Evolutionary conservation across 2,113 vertebrate species (phyloP).

Genomic region (Synodontis membranacea): DNA sequence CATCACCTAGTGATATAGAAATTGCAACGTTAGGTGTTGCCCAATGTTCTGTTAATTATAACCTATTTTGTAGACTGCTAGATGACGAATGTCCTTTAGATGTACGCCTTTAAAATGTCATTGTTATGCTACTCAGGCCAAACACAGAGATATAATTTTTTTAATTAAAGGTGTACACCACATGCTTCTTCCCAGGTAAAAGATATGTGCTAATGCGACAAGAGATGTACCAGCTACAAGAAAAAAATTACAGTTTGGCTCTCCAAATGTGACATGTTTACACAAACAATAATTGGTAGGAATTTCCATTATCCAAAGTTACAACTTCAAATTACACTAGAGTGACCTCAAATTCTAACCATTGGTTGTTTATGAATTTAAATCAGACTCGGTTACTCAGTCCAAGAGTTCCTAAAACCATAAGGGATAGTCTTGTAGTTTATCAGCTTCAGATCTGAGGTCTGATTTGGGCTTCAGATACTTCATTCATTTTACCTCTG

Average conservation of each 20-base stretch:
- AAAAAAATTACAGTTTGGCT: not conserved
- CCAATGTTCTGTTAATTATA: not conserved
- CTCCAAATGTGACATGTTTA: not conserved
- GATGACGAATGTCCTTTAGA: not conserved
- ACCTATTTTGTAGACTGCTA: not conserved
- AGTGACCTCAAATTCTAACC: not conserved
- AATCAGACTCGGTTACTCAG: not conserved
- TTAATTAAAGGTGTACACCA: not conserved
- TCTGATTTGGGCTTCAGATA: not conserved
- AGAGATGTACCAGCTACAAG: not conserved
- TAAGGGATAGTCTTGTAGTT: not conserved
- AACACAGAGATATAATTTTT: too few relatives aligned
- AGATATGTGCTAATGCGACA: not conserved
- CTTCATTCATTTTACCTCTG: not conserved
- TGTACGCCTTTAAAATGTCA: not conserved
- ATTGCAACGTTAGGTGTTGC: not conserved
- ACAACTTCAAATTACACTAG: not conserved
- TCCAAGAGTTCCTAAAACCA: not conserved
- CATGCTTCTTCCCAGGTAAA: not conserved
- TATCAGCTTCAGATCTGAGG: not conserved
- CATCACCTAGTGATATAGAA: not conserved
- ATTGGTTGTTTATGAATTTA: not conserved
- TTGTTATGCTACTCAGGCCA: not conserved
- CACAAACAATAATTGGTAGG: not conserved
- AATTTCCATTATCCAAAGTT: not conserved